These are phyloP conservation scores for Corythucha ciliata DNA, from an alignment of 2,888 invertebrate genomes.

Conservation along the genomic window DNA sequence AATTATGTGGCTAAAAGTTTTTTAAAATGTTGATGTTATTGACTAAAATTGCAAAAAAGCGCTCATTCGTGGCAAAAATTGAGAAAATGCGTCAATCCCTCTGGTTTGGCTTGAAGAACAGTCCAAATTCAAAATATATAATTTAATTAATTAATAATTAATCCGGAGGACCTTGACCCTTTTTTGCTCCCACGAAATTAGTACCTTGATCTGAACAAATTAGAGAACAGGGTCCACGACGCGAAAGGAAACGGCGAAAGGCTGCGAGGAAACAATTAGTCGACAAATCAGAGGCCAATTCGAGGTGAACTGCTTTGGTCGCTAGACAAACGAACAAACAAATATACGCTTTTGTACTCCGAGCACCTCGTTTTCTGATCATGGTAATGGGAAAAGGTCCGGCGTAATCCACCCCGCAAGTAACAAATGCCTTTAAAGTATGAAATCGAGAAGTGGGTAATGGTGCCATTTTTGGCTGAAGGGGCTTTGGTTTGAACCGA, in stretches of 20 bases:
- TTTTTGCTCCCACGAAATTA: slow-evolving; percentile 38
- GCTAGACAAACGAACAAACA: too few species aligned
- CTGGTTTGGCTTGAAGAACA: too few species aligned
- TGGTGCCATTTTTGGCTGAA: slow-evolving; percentile 21
- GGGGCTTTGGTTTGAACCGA: slow-evolving; percentile 7
- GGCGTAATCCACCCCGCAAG: slow-evolving; percentile 33
- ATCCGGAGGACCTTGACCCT: too few species aligned
- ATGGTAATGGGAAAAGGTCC: slow-evolving; percentile 26
- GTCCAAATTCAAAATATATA: too few species aligned
- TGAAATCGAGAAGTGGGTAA: slow-evolving; percentile 14
- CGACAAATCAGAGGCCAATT: too few species aligned
- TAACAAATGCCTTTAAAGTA: not conserved
- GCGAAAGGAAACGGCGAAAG: slow-evolving; percentile 33
- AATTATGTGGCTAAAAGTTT: too few species aligned
- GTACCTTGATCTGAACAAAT: slow-evolving; percentile 39
- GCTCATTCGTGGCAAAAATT: too few species aligned
- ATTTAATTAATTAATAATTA: too few species aligned
- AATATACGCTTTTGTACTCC: slow-evolving; percentile 23
- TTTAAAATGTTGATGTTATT: too few species aligned
- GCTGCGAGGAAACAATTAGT: slow-evolving; percentile 37
- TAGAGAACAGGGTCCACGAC: slow-evolving; percentile 33
- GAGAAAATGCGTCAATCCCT: too few species aligned
- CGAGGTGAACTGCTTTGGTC: too few species aligned
- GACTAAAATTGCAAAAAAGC: too few species aligned
- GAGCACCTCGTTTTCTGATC: not conserved